A percentile compares a stretch with the other conserved stretches of the same genome.
phyloP scores from a whole-genome alignment of 2,797 vertebrate genomes.

The Podargus strigoides region DNA sequence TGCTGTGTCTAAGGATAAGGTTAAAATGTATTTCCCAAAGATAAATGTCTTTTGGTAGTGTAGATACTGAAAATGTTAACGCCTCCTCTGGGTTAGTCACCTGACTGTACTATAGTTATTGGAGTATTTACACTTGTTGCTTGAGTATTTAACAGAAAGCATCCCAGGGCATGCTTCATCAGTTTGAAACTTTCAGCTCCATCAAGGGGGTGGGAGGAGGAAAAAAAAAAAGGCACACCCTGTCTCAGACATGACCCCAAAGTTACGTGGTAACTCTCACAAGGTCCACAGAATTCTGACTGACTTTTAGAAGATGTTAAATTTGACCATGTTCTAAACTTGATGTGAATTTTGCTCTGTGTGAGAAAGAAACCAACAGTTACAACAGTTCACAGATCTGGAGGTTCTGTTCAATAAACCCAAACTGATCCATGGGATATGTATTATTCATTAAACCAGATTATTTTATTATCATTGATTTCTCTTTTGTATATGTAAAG shows the following conservation, averaged over 20 bases:
- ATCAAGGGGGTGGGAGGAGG: fast-evolving
- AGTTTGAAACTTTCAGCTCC: background rate
- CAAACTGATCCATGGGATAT: background rate
- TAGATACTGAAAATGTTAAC: background rate
- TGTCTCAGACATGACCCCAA: fast-evolving
- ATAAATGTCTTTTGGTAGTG: background rate
- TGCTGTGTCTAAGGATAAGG: background rate
- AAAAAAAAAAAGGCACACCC: too few relatives aligned
- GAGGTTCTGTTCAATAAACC: background rate
- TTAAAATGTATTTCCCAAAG: background rate
- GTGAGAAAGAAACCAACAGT: background rate
- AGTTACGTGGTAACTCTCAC: background rate
- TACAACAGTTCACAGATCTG: background rate
- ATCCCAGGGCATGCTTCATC: background rate
- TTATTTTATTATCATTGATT: background rate
- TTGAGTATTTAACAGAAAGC: background rate
- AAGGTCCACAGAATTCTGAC: background rate
- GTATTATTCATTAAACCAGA: background rate
- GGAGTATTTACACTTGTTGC: background rate
- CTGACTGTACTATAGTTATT: background rate
- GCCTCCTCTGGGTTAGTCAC: background rate
- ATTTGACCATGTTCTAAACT: background rate
- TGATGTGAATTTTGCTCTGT: background rate
- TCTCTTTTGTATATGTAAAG: background rate
- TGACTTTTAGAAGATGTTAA: background rate